Evolutionary conservation across 2,113 vertebrate genomes (phyloP), one percentile per base, ranked within the genome.

Genomic region (Heptranchias perlo): DNA sequence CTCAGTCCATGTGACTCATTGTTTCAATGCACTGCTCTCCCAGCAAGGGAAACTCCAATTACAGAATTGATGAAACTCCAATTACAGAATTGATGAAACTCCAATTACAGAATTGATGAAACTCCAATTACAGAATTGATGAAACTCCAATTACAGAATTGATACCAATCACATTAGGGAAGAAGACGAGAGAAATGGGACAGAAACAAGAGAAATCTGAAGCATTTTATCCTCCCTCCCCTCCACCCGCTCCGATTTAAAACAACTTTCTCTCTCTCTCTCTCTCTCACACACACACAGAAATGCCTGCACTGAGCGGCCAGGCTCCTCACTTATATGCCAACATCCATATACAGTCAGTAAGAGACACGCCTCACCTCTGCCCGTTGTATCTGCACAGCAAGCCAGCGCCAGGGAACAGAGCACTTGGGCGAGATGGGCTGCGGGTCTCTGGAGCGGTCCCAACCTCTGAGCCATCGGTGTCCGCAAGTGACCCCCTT

Each of bases 351-450:
- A 64, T 62, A 93, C 35, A 93, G 89, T 93, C 21, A 73, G 4
- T 49, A 13, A 62, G 89, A 64, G 89, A 62, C 54, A 23, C 89
- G 89, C 89, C 89, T 93, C 89, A 93, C 89, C 89, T 93, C 61
- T 61, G 54, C 89, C 89, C 54, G 89, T 8, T 93, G 14, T n/a
- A 18, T 93, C n/a, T 10, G 35, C n/a, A 62, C 58, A 93, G 35
- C 58, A n/a, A 62, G 89, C 58, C 58, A 93, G 89, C n/a, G 16
- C 35, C 89, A 62, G 31, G 89, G 58, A 93, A 7, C 58, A 93
- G 16, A 64, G 58, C 0, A 93, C 21, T 18, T 64, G 89, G 54
- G 58, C 58, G 89, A 93, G 89, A 21, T 62, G 89, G n/a, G 35
- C 18, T 21, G 16, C 13, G 78, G 78, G 78, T 18, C 39, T 82